Evolutionary conservation across 2,797 vertebrate species (phyloP), one percentile per base, ranked within the genome.

Genomic region (Xenopus petersii): DNA sequence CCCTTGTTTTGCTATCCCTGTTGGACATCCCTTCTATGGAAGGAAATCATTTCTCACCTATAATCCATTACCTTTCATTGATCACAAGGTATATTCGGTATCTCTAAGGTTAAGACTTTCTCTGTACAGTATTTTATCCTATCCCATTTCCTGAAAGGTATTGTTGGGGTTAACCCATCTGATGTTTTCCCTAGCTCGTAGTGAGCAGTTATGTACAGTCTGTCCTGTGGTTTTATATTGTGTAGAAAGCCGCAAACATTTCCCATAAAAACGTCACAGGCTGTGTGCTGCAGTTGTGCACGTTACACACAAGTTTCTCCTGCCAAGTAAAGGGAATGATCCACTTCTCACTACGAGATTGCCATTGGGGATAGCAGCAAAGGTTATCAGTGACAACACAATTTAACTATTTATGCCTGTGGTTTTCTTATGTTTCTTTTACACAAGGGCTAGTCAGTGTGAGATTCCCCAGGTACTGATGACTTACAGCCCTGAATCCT

Each of bases 211-310:
- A 70, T 58, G 55, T 21, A 73, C 71, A 64, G 36, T 42, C 66
- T 79, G 71, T 54, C 63, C 21, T 79, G 76, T 58, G 76, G 76
- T 79, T 79, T 73, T 74, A 79, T 74, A 78, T 65, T 66, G 64
- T 74, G 61, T 70, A 70, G n/a, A 42, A 54, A 60, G 54, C 76
- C 76, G 65, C 76, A 70, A 73, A 48, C 71, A 64, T 79, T 79
- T 73, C 71, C 71, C 76, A 73, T 74, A 79, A 79, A 21, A 42
- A 68, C 17, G 61, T 12, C 47, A 46, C 26, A 58, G 60, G 17
- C 36, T 56, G 73, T 56, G 56, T 42, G 47, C 60, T 69, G 26
- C 49, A 69, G 21, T 60, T 59, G 17, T 61, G 51, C 33, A 73
- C 55, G 69, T 60, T 49, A 59, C 66, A 65, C 46, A 24, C 17